Percentiles rank a stretch among this genome's conserved stretches.
Conservation (phyloP, 2,888 invertebrate genomes). For the Clostera curtula region DNA sequence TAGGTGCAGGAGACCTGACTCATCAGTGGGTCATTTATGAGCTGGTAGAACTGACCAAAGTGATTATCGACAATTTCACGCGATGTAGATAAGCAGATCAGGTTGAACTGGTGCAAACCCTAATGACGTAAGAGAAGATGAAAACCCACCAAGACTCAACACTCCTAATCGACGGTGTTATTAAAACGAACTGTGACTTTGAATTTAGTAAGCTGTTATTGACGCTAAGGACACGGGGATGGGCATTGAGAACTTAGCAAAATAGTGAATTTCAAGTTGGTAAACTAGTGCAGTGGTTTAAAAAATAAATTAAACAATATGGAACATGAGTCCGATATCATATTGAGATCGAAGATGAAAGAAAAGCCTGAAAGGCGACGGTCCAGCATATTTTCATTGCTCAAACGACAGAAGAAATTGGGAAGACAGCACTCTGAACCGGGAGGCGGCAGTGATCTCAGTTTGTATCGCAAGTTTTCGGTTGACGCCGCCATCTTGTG, state of each 20-base stretch:
- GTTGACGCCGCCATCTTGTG: slow-evolving; percentile 53
- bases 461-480: slow-evolving; percentile 43
- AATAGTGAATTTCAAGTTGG: neutral
- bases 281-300: neutral
- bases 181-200: too few species aligned
- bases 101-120: too few species aligned
- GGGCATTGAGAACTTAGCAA: neutral
- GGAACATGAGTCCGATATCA: slow-evolving; percentile 37
- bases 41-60: too few species aligned
- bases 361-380: slow-evolving; percentile 43
- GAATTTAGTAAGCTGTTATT: too few species aligned
- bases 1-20: too few species aligned
- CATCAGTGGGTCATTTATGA: too few species aligned
- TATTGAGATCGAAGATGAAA: slow-evolving; percentile 34
- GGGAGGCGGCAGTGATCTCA: slow-evolving; percentile 18
- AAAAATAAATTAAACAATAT: slow-evolving; percentile 17
- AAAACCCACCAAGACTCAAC: too few species aligned
- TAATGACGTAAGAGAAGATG: too few species aligned
- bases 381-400: slow-evolving; percentile 53
- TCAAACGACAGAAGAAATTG: slow-evolving; percentile 51
- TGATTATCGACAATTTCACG: too few species aligned
- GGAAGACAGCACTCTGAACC: slow-evolving; percentile 53
- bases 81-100: too few species aligned
- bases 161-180: too few species aligned
- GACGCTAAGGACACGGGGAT: too few species aligned